phyloP scores from a whole-genome alignment of 2,113 vertebrate genomes.

The Canis aureus region DNA sequence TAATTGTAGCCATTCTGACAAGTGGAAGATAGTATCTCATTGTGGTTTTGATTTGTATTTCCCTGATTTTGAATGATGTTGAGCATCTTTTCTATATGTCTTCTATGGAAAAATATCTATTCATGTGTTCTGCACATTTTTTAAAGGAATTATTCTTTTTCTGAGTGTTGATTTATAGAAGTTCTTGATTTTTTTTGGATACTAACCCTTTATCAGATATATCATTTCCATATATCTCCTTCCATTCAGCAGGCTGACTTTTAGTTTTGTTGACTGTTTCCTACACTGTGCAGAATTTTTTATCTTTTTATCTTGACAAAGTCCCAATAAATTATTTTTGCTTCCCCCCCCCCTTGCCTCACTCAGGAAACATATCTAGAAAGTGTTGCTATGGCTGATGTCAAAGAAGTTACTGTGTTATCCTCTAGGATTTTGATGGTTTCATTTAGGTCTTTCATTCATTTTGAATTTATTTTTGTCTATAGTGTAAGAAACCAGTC shows the following conservation, averaged over 20 bases:
- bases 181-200: not conserved
- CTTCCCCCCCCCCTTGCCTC: not conserved
- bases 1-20: not conserved
- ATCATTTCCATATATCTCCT: not conserved
- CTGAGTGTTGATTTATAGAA: not conserved
- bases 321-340: not conserved
- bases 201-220: not conserved
- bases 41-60: not conserved
- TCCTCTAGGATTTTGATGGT: not conserved
- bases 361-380: not conserved
- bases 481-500: not conserved
- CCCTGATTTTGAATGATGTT: not conserved
- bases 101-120: not conserved
- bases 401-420: not conserved
- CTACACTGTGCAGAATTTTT: not conserved
- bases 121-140: not conserved
- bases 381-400: not conserved
- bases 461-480: not conserved
- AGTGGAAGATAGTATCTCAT: not conserved
- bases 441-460: not conserved
- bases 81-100: not conserved
- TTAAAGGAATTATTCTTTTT: not conserved
- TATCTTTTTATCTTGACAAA: not conserved
- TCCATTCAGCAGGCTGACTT: not conserved
- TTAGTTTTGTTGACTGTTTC: not conserved